These are phyloP conservation scores for Sebastes diploproa DNA, from an alignment of 2,797 vertebrate species.

Conservation along the genomic window DNA sequence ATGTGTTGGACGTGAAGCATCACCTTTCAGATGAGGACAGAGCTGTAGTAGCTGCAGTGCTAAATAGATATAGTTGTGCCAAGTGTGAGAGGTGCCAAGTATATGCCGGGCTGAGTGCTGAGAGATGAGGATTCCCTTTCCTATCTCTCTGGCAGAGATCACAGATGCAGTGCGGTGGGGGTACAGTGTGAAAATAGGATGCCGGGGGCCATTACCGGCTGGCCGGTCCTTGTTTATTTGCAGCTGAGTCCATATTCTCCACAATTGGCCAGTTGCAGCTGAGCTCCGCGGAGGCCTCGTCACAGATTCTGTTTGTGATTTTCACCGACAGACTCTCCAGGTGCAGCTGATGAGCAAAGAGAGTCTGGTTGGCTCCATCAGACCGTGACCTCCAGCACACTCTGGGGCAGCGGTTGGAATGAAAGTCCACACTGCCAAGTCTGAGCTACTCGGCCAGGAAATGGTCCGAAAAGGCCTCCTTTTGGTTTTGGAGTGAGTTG, in stretches of 20 bases:
- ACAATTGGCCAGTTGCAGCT: not conserved
- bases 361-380: conserved; percentile 15
- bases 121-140: not conserved
- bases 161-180: not conserved
- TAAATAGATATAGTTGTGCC: not conserved
- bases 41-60: not conserved
- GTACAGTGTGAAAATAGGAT: not conserved
- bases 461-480: not conserved
- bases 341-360: conserved; percentile 15
- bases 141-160: not conserved
- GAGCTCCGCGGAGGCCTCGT: not conserved
- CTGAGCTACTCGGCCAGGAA: not conserved
- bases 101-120: not conserved
- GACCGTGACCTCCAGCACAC: conserved; percentile 18
- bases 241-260: not conserved
- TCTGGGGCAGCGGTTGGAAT: conserved; percentile 5
- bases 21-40: not conserved
- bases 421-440: conserved; percentile 6
- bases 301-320: not conserved
- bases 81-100: not conserved
- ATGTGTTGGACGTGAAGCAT: not conserved
- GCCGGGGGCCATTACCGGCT: not conserved
- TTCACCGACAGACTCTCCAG: conserved; percentile 2
- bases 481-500: not conserved
- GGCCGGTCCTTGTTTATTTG: not conserved